Percentiles rank a stretch among this genome's conserved stretches.
Evolutionary conservation across 2,797 vertebrate genomes (phyloP).

Genomic region (Crax fasciolata): DNA sequence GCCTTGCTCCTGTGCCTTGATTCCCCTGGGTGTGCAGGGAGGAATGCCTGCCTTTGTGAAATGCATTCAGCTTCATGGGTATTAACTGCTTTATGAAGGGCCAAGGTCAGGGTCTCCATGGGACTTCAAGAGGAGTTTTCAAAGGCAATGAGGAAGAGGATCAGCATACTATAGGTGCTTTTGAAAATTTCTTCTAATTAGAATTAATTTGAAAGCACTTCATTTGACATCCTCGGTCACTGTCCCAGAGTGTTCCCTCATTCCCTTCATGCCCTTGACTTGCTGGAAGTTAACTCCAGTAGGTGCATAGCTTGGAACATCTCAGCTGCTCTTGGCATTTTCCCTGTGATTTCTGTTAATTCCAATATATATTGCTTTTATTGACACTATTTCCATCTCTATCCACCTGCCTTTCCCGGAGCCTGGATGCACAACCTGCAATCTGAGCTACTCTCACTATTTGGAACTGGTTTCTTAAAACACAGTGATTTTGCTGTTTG

Average conservation of each 20-base stretch:
- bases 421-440: neutral
- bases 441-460: neutral
- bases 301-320: neutral
- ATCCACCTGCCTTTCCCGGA: neutral
- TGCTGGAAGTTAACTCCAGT: neutral
- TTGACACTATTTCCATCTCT: neutral
- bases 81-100: neutral
- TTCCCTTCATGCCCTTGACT: neutral
- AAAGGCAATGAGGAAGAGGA: neutral
- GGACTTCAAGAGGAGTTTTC: neutral
- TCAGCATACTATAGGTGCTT: rapidly evolving
- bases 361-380: neutral
- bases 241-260: rapidly evolving
- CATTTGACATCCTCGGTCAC: neutral
- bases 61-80: neutral
- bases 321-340: neutral
- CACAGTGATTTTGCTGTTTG: neutral
- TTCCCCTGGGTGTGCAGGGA: neutral
- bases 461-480: neutral
- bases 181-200: neutral
- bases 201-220: neutral
- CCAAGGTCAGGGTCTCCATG: neutral
- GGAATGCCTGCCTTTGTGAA: neutral
- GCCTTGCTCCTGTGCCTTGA: neutral
- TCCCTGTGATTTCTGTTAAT: neutral